phyloP scores from a whole-genome alignment of 2,888 invertebrate species.

The Drosophila picticornis region DNA sequence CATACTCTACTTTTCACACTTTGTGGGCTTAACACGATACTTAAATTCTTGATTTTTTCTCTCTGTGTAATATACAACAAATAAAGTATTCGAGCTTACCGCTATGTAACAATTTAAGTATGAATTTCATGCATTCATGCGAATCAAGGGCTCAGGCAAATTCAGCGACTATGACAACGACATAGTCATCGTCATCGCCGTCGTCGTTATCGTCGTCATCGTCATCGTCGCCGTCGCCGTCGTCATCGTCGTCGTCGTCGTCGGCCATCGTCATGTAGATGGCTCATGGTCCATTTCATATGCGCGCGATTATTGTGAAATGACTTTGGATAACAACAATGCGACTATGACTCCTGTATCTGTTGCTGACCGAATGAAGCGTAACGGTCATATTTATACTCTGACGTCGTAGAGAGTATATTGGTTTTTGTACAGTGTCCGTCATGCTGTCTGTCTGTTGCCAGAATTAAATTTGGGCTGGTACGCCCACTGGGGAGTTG shows the following conservation, averaged over 20 bases:
- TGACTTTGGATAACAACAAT: constrained; percentile 52
- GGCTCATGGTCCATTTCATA: constrained; percentile 61
- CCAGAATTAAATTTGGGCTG: neutral
- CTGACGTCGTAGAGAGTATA: neutral
- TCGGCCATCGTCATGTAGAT: constrained; percentile 27
- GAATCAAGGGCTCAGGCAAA: neutral
- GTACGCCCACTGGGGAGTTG: neutral
- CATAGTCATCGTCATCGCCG: constrained; percentile 16
- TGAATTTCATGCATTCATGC: neutral
- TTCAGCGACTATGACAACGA: constrained; percentile 10
- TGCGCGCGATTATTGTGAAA: constrained; percentile 71
- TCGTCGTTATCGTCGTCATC: constrained; percentile 5
- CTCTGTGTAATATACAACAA: neutral
- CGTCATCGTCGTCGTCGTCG: constrained; percentile 1
- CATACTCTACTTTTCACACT: neutral
- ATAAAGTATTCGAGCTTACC: neutral
- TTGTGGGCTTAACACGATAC: neutral
- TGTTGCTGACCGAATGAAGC: constrained; percentile 62
- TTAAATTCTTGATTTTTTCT: neutral
- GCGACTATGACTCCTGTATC: constrained; percentile 39
- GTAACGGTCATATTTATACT: constrained; percentile 42
- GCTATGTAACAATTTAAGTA: neutral
- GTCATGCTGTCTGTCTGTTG: neutral
- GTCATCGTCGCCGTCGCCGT: constrained; percentile 6
- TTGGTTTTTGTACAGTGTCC: neutral